Conservation (phyloP, 2,797 vertebrate genomes). For the Ispidina picta region DNA sequence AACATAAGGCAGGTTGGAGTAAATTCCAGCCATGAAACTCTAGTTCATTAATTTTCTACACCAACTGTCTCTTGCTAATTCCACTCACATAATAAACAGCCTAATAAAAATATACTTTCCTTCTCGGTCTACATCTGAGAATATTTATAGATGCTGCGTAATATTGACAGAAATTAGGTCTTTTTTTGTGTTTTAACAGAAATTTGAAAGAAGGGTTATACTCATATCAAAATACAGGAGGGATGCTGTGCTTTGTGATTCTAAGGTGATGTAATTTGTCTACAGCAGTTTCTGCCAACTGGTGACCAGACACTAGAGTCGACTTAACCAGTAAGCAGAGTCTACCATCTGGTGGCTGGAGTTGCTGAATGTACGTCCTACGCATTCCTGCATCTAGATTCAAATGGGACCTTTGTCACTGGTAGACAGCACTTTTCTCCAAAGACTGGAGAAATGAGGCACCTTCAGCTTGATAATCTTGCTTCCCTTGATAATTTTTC, state of each 20-base stretch:
- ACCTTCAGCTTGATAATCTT: background rate
- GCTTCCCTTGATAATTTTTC: background rate
- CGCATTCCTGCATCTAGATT: constrained; percentile 15
- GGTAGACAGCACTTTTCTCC: background rate
- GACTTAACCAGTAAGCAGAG: constrained; percentile 74
- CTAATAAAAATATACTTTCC: constrained; percentile 74
- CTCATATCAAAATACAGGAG: constrained; percentile 32
- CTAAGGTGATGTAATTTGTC: constrained; percentile 70
- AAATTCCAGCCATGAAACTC: constrained; percentile 74
- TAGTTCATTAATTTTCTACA: constrained; percentile 77
- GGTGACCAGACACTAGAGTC: constrained; percentile 70
- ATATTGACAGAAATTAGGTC: constrained; percentile 31
- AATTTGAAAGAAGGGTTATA: constrained; percentile 23
- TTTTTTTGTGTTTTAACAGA: background rate
- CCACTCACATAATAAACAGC: constrained; percentile 72
- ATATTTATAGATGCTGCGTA: constrained; percentile 64
- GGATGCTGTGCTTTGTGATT: constrained; percentile 50
- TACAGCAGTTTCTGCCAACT: constrained; percentile 69
- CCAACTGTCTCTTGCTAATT: constrained; percentile 76
- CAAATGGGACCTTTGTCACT: background rate
- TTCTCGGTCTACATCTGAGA: constrained; percentile 57
- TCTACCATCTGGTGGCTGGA: constrained; percentile 75
- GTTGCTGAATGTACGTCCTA: constrained; percentile 55
- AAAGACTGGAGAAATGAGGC: background rate
- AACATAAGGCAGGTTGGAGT: constrained; percentile 75